phyloP scores from a whole-genome alignment of 2,113 vertebrate species.

The Mirounga angustirostris region DNA sequence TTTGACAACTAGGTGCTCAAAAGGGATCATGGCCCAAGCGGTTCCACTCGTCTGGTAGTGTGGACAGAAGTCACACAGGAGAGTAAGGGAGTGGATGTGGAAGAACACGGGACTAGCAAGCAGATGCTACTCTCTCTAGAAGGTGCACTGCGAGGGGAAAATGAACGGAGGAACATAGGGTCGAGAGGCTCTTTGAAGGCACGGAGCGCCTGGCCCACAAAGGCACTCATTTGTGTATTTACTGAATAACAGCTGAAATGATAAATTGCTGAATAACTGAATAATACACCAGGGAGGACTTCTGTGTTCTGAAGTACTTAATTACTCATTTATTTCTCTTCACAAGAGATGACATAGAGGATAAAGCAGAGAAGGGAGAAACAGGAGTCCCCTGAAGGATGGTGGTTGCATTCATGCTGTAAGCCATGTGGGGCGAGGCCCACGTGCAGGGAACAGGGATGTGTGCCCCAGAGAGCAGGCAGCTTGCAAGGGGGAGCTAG shows the following conservation, averaged over 20 bases:
- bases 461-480: background rate
- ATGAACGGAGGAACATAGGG: rapidly evolving
- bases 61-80: background rate
- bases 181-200: background rate
- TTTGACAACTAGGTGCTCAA: background rate
- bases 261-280: background rate
- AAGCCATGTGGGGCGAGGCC: background rate
- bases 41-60: rapidly evolving
- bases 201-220: background rate
- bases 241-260: background rate
- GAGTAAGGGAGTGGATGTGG: background rate
- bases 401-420: background rate
- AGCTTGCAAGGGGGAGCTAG: background rate
- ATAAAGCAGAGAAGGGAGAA: background rate
- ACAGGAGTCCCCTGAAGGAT: background rate
- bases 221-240: background rate
- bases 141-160: background rate
- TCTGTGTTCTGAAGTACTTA: background rate
- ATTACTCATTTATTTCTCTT: background rate
- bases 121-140: background rate
- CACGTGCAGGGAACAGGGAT: background rate
- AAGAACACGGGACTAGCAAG: background rate
- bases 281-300: background rate
- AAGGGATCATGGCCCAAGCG: background rate
- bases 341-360: background rate